A percentile compares a stretch with the other conserved stretches of the same genome.
Conservation (phyloP, 2,113 vertebrate species). For the Entomyzon cyanotis region DNA sequence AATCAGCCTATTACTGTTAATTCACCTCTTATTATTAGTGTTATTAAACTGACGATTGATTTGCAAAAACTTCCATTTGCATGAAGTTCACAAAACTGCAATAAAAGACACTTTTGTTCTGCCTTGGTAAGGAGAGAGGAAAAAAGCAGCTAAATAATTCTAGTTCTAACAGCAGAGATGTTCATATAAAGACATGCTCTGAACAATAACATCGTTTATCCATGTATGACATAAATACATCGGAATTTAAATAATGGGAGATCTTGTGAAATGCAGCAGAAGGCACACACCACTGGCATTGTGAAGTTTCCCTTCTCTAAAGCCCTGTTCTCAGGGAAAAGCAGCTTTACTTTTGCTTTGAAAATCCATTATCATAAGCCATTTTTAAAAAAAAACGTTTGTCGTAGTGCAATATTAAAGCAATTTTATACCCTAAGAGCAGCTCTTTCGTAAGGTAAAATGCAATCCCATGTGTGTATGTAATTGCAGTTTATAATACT, state of each 20-base stretch:
- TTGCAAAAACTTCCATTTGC: conserved; percentile 59
- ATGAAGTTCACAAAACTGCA: conserved; percentile 62
- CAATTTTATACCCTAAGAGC: conserved; percentile 71
- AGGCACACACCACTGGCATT: conserved; percentile 48
- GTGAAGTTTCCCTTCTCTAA: conserved; percentile 59
- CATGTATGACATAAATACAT: conserved; percentile 73
- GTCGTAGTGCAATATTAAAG: conserved; percentile 71
- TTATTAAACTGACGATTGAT: conserved; percentile 66
- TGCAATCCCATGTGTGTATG: conserved; percentile 50
- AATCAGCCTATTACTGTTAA: conserved; percentile 54
- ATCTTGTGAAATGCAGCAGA: conserved; percentile 71
- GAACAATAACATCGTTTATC: conserved; percentile 78
- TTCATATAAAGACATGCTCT: conserved; percentile 69
- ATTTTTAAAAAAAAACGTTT: conserved; percentile 47
- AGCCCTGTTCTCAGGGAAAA: conserved; percentile 59
- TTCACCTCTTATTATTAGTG: conserved; percentile 47
- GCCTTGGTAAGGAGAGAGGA: background rate
- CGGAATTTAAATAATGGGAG: conserved; percentile 74
- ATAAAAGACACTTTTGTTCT: conserved; percentile 78
- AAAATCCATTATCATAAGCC: conserved; percentile 73
- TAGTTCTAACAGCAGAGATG: conserved; percentile 61
- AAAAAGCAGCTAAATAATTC: conserved; percentile 55
- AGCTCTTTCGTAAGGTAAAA: conserved; percentile 56
- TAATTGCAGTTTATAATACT: conserved; percentile 54
- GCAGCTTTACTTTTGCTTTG: conserved; percentile 65